Evolutionary conservation across 2,113 vertebrate genomes (phyloP).

Genomic region (Lepisosteus oculatus): DNA sequence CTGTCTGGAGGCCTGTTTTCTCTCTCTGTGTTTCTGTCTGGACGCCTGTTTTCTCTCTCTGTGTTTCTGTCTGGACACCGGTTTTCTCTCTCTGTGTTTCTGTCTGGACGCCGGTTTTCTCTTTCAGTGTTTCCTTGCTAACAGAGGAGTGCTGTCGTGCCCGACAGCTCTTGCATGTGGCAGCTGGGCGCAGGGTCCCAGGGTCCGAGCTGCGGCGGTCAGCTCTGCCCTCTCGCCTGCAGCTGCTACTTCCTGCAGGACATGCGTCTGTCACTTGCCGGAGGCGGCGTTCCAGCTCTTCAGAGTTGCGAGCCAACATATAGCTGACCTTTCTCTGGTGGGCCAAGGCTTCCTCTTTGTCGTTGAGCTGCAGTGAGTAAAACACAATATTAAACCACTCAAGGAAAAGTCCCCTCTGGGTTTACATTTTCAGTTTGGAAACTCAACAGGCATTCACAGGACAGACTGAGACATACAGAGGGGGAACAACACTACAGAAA

Average conservation of each 20-base stretch:
- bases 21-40: too few relatives aligned
- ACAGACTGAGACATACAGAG: background rate
- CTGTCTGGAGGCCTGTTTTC: too few relatives aligned
- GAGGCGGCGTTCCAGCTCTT: slow-evolving; percentile 59
- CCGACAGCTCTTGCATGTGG: too few relatives aligned
- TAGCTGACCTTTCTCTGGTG: slow-evolving; percentile 93
- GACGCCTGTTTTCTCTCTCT: too few relatives aligned
- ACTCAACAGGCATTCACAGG: background rate
- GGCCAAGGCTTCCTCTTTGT: slow-evolving; percentile 88
- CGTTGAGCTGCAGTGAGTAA: slow-evolving; percentile 71
- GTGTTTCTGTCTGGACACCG: too few relatives aligned
- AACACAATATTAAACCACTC: too few relatives aligned
- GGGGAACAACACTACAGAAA: background rate
- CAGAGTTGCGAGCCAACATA: slow-evolving; percentile 79
- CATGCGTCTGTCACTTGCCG: background rate
- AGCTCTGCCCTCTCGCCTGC: background rate
- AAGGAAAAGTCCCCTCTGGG: background rate
- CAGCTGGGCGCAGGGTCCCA: too few relatives aligned
- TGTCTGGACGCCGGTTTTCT: too few relatives aligned
- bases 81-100: too few relatives aligned
- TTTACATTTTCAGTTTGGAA: background rate
- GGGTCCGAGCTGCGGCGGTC: too few relatives aligned
- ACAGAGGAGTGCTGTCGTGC: too few relatives aligned
- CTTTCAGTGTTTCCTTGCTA: too few relatives aligned
- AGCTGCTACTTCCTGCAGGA: background rate